A percentile compares a stretch with the other conserved stretches of the same genome.
These are phyloP conservation scores for Hofmannophila pseudospretella DNA, from an alignment of 2,888 invertebrate species.

Conservation along the genomic window DNA sequence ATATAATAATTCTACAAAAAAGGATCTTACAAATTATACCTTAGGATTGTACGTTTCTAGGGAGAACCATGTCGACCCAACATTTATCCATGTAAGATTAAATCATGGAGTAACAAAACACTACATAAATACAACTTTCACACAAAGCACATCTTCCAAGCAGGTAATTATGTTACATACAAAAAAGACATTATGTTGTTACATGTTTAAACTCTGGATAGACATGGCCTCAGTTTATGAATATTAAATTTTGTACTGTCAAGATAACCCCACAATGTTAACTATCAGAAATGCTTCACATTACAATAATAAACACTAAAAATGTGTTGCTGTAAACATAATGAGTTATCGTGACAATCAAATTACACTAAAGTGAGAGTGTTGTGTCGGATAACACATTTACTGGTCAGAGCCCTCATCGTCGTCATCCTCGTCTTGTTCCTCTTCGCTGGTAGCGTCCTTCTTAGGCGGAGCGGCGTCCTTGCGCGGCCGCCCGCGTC, in stretches of 20 bases:
- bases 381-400: slow-evolving; percentile 48
- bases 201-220: slow-evolving; percentile 59
- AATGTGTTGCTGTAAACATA: slow-evolving; percentile 8
- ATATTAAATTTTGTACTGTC: slow-evolving; percentile 46
- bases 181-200: background rate
- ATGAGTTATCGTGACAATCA: slow-evolving; percentile 65
- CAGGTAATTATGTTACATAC: slow-evolving; percentile 8
- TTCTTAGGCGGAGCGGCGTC: slow-evolving; percentile 70
- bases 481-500: slow-evolving; percentile 69
- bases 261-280: slow-evolving; percentile 54
- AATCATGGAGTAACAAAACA: slow-evolving; percentile 27
- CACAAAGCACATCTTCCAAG: slow-evolving; percentile 24
- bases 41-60: slow-evolving; percentile 73
- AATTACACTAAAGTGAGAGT: slow-evolving; percentile 66
- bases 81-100: slow-evolving; percentile 58
- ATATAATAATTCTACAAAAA: slow-evolving; percentile 69
- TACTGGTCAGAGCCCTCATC: slow-evolving; percentile 75
- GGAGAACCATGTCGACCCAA: slow-evolving; percentile 64
- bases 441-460: slow-evolving; percentile 70
- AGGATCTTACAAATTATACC: slow-evolving; percentile 68
- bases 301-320: slow-evolving; percentile 9
- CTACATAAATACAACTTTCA: slow-evolving; percentile 53
- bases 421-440: slow-evolving; percentile 71
- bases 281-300: slow-evolving; percentile 14
- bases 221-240: slow-evolving; percentile 48